Evolutionary conservation across 1,140 invertebrate genomes (phyloP).

Genomic region (Homalodisca vitripennis): DNA sequence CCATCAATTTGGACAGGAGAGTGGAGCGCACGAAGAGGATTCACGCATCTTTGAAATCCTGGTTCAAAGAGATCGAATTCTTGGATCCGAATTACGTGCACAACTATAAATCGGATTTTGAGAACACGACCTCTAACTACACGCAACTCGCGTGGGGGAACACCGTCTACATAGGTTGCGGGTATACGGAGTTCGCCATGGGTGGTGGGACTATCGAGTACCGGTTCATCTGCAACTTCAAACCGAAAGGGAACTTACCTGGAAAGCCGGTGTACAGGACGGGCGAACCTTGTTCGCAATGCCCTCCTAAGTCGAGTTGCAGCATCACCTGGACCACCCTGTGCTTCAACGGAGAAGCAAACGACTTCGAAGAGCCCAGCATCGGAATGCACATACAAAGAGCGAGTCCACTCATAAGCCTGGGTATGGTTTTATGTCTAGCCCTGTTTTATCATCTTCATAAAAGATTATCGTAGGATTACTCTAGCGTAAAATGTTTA

Average conservation of each 20-base stretch:
- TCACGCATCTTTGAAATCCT: neutral
- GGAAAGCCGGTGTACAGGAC: neutral
- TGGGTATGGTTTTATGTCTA: no score
- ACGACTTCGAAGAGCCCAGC: neutral
- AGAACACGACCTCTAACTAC: neutral
- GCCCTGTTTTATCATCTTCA: no score
- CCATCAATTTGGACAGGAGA: no score
- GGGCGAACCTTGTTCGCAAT: neutral
- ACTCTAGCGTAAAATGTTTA: no score
- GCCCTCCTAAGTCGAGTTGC: neutral
- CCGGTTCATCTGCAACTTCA: neutral
- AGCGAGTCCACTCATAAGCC: no score
- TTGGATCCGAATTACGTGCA: neutral
- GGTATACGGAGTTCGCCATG: neutral
- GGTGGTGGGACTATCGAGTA: neutral
- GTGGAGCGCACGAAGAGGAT: neutral
- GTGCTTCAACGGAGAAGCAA: neutral
- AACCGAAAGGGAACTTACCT: neutral
- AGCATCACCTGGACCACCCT: neutral
- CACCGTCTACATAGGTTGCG: neutral
- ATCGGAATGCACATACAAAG: no score
- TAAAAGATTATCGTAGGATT: no score
- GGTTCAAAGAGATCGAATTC: neutral
- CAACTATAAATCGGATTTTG: neutral
- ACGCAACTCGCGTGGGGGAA: neutral